Conservation (phyloP, 2,113 vertebrate genomes). For the Syrmaticus mikado region DNA sequence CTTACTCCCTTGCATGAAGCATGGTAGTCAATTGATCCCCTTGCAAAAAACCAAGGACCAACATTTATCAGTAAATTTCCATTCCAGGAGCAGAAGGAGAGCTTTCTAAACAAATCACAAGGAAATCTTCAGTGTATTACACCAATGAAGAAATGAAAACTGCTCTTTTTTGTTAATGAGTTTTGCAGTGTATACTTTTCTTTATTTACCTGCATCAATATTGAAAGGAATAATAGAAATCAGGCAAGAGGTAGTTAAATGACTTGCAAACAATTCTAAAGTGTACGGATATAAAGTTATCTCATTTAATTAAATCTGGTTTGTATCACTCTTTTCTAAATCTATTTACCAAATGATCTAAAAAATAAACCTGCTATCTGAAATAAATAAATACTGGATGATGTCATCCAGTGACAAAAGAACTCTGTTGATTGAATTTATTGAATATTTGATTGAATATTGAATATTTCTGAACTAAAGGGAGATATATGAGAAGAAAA, state of each 20-base stretch:
- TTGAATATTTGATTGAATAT: no score
- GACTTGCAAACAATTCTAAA: not conserved
- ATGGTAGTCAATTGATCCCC: constrained; percentile 8
- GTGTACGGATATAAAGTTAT: not conserved
- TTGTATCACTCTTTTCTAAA: not conserved
- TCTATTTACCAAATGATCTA: not conserved
- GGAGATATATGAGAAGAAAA: not conserved
- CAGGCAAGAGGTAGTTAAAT: not conserved
- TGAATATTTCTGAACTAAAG: not conserved
- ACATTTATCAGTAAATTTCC: constrained; percentile 63
- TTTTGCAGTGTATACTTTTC: not conserved
- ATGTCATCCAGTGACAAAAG: not conserved
- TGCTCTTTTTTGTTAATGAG: not conserved
- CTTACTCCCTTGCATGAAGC: constrained; percentile 12
- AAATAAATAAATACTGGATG: not conserved
- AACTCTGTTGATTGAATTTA: not conserved
- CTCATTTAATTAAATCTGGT: not conserved
- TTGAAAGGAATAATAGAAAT: not conserved
- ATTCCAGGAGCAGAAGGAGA: not conserved
- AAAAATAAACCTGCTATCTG: not conserved
- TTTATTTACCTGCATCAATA: not conserved
- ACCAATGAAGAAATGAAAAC: not conserved
- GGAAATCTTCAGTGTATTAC: not conserved
- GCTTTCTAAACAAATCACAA: not conserved
- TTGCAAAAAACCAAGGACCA: constrained; percentile 24